phyloP scores from a whole-genome alignment of 2,797 vertebrate species.

The Cercopithecus petaurista region DNA sequence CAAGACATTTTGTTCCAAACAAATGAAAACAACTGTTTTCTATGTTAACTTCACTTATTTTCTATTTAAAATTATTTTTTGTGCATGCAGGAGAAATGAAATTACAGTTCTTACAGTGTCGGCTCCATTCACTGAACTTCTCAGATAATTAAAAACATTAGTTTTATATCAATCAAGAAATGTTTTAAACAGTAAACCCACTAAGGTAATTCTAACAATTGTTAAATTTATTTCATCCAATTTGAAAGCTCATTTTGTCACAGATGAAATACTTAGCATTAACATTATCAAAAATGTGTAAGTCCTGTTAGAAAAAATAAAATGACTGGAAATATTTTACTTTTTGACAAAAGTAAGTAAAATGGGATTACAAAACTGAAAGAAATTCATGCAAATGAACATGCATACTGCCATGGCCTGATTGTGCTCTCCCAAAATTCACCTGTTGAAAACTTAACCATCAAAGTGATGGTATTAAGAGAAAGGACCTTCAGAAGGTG shows the following conservation, averaged over 20 bases:
- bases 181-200: not conserved
- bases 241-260: not conserved
- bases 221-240: not conserved
- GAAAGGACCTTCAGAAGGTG: not conserved
- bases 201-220: not conserved
- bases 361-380: not conserved
- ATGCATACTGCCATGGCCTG: not conserved
- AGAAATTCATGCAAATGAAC: not conserved
- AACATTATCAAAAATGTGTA: not conserved
- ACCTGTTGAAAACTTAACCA: not conserved
- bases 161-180: not conserved
- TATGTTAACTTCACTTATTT: not conserved
- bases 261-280: not conserved
- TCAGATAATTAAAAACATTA: not conserved
- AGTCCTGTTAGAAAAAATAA: not conserved
- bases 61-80: not conserved
- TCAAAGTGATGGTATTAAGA: not conserved
- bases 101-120: not conserved
- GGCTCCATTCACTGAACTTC: not conserved
- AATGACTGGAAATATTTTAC: not conserved
- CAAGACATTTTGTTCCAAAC: not conserved
- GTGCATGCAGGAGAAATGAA: not conserved
- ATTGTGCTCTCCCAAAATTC: not conserved
- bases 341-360: not conserved
- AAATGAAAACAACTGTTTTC: not conserved